Evolutionary conservation across 2,113 vertebrate species (phyloP).

Genomic region (Notarius quadriscutis): DNA sequence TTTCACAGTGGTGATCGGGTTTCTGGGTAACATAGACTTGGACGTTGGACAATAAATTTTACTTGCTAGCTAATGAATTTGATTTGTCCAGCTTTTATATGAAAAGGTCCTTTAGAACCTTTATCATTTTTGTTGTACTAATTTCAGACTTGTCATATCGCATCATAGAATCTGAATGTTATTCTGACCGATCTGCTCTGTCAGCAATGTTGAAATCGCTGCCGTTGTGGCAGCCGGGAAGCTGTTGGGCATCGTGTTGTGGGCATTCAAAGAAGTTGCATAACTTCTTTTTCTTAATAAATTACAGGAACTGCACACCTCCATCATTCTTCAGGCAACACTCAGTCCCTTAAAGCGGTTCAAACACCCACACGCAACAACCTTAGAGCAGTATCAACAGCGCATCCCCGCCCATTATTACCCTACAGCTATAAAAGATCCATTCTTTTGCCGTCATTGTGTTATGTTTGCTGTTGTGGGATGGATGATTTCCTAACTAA

Average conservation of each 20-base stretch:
- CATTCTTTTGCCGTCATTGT: neutral
- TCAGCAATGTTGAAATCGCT: neutral
- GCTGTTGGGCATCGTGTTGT: neutral
- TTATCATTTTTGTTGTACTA: neutral
- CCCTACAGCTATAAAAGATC: neutral
- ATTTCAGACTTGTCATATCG: neutral
- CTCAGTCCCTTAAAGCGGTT: neutral
- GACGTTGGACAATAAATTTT: neutral
- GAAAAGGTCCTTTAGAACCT: neutral
- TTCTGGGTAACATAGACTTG: neutral
- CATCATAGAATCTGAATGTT: neutral
- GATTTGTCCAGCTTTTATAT: too few relatives aligned
- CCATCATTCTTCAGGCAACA: neutral
- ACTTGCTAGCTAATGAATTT: neutral
- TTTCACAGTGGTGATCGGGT: neutral
- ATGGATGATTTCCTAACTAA: neutral
- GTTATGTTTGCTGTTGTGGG: neutral
- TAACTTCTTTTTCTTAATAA: neutral
- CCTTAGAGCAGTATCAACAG: neutral
- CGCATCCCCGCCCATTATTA: neutral
- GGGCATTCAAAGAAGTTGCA: too few relatives aligned
- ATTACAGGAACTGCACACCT: neutral
- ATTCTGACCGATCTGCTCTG: neutral
- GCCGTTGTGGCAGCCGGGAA: neutral
- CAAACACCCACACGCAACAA: fast-evolving